Conservation (phyloP, 2,888 invertebrate species). For the Biston betularia region DNA sequence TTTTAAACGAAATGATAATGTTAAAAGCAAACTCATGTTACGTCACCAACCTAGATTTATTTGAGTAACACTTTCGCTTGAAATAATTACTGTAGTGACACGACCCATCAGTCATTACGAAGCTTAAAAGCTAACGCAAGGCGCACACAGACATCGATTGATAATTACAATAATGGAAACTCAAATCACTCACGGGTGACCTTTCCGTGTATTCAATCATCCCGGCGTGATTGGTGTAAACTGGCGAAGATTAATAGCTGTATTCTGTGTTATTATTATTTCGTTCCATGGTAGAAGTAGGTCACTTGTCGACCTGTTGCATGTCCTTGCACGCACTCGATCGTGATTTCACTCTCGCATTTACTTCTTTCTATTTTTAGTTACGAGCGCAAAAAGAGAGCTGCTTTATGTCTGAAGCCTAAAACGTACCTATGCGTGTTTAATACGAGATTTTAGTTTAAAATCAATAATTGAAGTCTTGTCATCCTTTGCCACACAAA, state of each 20-base stretch:
- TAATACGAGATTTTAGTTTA: no score
- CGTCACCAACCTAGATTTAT: not conserved
- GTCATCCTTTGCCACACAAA: no score
- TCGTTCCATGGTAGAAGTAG: conserved; percentile 56
- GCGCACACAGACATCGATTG: conserved; percentile 2
- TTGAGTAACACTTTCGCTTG: not conserved
- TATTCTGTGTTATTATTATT: not conserved
- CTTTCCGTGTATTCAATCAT: conserved; percentile 37
- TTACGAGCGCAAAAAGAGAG: not conserved
- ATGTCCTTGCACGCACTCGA: conserved; percentile 55
- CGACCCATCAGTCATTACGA: conserved; percentile 4
- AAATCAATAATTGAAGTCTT: no score
- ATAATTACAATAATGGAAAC: conserved; percentile 30
- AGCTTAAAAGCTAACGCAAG: conserved; percentile 10
- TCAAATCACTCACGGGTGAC: conserved; percentile 33
- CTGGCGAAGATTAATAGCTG: conserved; percentile 48
- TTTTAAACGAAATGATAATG: not conserved
- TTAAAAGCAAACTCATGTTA: conserved; percentile 7
- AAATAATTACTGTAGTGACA: not conserved
- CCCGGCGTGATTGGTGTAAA: conserved; percentile 46
- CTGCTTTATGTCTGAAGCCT: not conserved
- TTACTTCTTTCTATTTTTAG: not conserved
- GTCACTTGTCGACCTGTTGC: conserved; percentile 74
- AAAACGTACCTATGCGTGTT: no score
- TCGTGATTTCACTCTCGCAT: not conserved